phyloP scores from a whole-genome alignment of 2,888 invertebrate species.

The Noctua comes region DNA sequence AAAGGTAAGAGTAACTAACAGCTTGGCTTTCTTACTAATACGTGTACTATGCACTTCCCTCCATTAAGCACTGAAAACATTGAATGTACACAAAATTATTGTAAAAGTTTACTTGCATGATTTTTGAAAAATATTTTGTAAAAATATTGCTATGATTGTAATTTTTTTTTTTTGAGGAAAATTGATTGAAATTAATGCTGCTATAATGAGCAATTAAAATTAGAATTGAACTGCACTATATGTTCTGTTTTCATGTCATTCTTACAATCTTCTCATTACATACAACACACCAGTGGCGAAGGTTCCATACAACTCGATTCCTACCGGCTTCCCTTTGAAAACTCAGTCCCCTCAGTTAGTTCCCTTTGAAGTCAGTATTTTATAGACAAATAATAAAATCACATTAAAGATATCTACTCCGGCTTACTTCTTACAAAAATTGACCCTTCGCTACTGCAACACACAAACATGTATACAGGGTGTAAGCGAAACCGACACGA shows the following conservation, averaged over 20 bases:
- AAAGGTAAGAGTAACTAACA: constrained; percentile 65
- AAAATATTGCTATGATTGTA: neutral
- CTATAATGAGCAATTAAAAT: neutral
- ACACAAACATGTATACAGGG: neutral
- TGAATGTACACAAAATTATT: constrained; percentile 20
- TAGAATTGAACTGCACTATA: constrained; percentile 7
- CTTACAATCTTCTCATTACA: neutral
- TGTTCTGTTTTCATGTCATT: constrained; percentile 29
- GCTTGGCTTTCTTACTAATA: constrained; percentile 59
- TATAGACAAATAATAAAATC: too few species aligned
- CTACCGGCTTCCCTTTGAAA: too few species aligned
- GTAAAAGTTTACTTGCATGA: constrained; percentile 41
- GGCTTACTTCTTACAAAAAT: too few species aligned
- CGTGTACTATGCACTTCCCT: constrained; percentile 38
- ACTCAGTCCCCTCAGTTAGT: too few species aligned
- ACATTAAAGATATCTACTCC: too few species aligned
- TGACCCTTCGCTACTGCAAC: too few species aligned
- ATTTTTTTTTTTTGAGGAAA: neutral
- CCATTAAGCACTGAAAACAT: constrained; percentile 33
- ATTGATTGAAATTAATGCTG: neutral
- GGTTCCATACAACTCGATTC: too few species aligned
- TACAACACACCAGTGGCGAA: too few species aligned
- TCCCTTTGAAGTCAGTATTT: too few species aligned
- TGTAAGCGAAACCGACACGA: too few species aligned
- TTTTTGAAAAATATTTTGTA: neutral